Percentiles rank a stretch among this genome's conserved stretches.
Evolutionary conservation across 2,113 vertebrate species (phyloP).

Genomic region (Sclerurus mexicanus): DNA sequence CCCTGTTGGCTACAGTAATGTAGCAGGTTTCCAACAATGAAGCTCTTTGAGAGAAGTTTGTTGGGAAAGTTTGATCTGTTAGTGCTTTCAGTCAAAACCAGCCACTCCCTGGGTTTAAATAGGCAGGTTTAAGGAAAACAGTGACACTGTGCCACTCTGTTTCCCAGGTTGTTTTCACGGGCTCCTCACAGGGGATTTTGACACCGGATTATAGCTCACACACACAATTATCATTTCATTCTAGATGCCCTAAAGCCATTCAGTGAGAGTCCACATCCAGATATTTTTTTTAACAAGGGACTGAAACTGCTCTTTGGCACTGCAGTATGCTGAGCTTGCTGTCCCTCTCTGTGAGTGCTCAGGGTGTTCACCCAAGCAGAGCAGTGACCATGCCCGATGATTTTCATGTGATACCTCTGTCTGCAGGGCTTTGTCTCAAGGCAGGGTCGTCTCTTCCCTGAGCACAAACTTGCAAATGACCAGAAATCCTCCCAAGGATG

Average conservation of each 20-base stretch:
- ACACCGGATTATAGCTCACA: background rate
- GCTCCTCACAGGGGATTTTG: background rate
- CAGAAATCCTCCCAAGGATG: background rate
- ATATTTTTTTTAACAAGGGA: background rate
- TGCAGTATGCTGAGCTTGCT: background rate
- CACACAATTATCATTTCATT: background rate
- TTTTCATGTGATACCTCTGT: background rate
- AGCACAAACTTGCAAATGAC: background rate
- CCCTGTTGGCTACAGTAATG: background rate
- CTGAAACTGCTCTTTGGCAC: background rate
- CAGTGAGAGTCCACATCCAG: background rate
- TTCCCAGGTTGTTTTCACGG: background rate
- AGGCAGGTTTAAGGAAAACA: background rate
- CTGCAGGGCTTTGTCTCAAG: background rate
- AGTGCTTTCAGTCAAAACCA: background rate
- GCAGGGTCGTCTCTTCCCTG: background rate
- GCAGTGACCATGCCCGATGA: background rate
- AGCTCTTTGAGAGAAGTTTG: background rate
- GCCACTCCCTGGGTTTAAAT: background rate
- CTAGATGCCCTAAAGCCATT: background rate
- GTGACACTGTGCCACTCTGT: background rate
- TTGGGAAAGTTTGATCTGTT: background rate
- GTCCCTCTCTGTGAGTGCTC: fast-evolving
- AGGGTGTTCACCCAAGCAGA: background rate
- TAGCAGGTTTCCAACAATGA: background rate